Base-by-base conservation (phyloP, 2,888 invertebrate species). In the Choreutis nemorana region DNA sequence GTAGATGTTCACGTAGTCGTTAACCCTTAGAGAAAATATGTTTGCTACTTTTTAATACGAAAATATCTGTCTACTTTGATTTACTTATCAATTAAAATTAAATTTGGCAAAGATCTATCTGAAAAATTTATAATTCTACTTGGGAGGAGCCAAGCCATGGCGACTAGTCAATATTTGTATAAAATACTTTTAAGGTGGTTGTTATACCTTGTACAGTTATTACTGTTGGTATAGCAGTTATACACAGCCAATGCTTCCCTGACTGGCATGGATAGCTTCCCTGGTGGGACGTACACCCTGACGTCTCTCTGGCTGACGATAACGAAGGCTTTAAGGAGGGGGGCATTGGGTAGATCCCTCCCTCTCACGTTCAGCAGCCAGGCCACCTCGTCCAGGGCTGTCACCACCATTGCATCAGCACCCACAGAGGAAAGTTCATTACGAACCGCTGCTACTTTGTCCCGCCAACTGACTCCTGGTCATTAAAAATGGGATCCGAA, bases 311-410 rank as follows among this genome's bases (percentile, higher is more conserved):
- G 70, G 32, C 86, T 87, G 23, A 93, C 60, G 22, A 91, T 67
- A 2, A 87, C 82, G 55, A 91, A 93, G 22, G 90, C 86, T 50
- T 87, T 86, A 5, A 93, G 73, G 10, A 91, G 85, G 0, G 95
- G 94, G 1, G 89, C 90, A 55, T 86, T 87, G 0, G 89, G 88
- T 37, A 92, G 81, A 67, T 96, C 95, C 32, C 84, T 77, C 0
- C 93, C 94, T n/a, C 95, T 82, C 10, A 96, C 84, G 59, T 96
- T 96, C 18, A 94, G 77, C 16, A 95, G 65, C 89, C 94, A 95
- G 0, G 94, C 91, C 12, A 77, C 70, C 62, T 95, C 94, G 45
- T 94, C 93, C 30, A 95, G 64, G 0, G 93, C 89, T 0, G 94
- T 92, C 8, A 96, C 81, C 14, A 95, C 83, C 78, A 94, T 86